Base-by-base conservation (phyloP, 2,113 vertebrate genomes). In the Edolisoma coerulescens region DNA sequence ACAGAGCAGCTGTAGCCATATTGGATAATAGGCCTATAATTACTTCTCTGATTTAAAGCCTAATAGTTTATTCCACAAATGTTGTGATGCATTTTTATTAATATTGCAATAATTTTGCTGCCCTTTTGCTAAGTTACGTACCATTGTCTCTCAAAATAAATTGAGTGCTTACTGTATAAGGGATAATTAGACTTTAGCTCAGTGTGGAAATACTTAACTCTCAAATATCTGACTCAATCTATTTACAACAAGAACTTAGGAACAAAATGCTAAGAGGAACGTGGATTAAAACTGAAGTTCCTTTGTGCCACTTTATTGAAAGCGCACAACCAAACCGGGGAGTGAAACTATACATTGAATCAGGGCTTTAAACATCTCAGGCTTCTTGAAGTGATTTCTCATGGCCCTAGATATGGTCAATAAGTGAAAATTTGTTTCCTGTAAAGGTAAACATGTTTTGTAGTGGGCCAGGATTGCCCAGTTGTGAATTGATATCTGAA, bases 21-120 rank as follows among this genome's bases (percentile, higher is more conserved):
- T 97, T 95, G 93, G 96, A 95, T 98, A 98, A 96, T 97, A 96
- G 95, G 82, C 84, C 85, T 93, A 93, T 98, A 97, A 98, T 98
- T 98, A 92, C 92, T 85, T 71, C 91, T 94, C 90, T 97, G 97
- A 97, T 97, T 98, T 97, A 97, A 96, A 97, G 94, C 93, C 89
- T 94, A 95, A 96, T 92, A 95, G 84, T 94, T 90, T 97, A 93
- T 95, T 95, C 89, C 83, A 90, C 79, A 90, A 96, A 93, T 95
- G 96, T 98, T 96, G 90, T 92, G 84, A 95, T 96, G 93, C 89
- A 93, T 97, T 96, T 97, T 97, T 96, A 95, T 98, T 97, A 97
- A 98, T 97, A 98, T 96, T 97, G 96, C 75, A 97, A 83, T 95
- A 80, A 45, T 95, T 93, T 96, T 56, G 5, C 71, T 96, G 94